These are phyloP conservation scores for Vanacampus margaritifer DNA, from an alignment of 2,113 vertebrate genomes.

Conservation along the genomic window DNA sequence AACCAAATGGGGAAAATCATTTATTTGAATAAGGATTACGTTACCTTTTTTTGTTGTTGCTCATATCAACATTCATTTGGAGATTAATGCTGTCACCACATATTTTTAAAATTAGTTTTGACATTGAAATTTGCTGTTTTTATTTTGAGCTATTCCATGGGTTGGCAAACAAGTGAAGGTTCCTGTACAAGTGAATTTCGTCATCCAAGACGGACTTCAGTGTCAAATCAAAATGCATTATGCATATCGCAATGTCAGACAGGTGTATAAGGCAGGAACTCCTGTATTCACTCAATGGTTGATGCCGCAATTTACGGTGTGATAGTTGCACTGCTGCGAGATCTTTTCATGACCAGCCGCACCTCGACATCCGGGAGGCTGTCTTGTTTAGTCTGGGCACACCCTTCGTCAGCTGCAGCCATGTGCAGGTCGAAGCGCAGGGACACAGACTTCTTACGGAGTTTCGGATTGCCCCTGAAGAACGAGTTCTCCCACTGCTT, in stretches of 20 bases:
- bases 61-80: no score
- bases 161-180: background rate
- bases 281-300: background rate
- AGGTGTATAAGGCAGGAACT: background rate
- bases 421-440: constrained; percentile 95
- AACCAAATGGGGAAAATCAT: no score
- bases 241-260: background rate
- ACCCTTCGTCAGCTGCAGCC: constrained; percentile 83
- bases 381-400: constrained; percentile 77
- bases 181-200: background rate
- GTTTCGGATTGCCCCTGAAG: constrained; percentile 93
- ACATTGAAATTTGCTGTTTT: no score
- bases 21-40: no score
- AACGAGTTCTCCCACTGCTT: constrained; percentile 98
- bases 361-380: constrained; percentile 89
- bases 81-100: no score
- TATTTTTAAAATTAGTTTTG: no score
- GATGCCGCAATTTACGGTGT: constrained; percentile 59
- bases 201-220: background rate
- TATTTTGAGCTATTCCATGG: no score
- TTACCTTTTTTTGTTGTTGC: no score
- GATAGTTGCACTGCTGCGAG: constrained; percentile 90
- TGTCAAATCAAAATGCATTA: background rate
- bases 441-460: constrained; percentile 94
- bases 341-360: constrained; percentile 91